Conservation (phyloP, 2,113 vertebrate genomes). For the Mystacornis crossleyi region DNA sequence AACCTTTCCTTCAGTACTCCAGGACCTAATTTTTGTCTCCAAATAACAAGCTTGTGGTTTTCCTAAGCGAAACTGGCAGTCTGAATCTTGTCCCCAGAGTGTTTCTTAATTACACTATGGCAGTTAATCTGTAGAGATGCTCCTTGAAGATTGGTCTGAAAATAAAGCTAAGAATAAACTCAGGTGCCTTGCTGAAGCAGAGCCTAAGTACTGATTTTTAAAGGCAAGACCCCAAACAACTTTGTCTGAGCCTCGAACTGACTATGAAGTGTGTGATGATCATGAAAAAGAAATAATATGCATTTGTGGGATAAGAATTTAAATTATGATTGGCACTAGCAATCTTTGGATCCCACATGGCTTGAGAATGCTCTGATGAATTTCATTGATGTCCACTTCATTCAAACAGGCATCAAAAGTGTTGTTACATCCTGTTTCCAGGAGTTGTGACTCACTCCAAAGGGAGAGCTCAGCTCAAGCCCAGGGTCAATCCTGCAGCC, state of each 20-base stretch:
- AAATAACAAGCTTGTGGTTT: background rate
- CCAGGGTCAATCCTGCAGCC: conserved; percentile 70
- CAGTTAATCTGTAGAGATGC: background rate
- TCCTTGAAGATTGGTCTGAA: background rate
- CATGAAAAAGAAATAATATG: background rate
- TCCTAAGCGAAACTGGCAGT: background rate
- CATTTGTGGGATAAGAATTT: background rate
- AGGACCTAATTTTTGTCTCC: background rate
- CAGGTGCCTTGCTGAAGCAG: background rate
- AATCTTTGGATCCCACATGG: conserved; percentile 46
- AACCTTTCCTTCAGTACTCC: background rate
- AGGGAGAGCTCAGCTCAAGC: conserved; percentile 65
- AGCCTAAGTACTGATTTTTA: background rate
- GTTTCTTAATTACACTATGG: background rate
- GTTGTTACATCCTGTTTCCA: conserved; percentile 37
- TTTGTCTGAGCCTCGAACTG: background rate
- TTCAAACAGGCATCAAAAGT: conserved; percentile 39
- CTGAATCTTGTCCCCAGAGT: background rate
- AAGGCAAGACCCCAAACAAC: background rate
- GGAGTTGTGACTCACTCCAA: conserved; percentile 45
- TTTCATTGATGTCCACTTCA: conserved; percentile 43
- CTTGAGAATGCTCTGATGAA: conserved; percentile 32
- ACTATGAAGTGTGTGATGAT: background rate
- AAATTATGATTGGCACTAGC: background rate
- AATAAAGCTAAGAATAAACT: background rate